Evolutionary conservation across 2,113 vertebrate species (phyloP).

Genomic region (Hippolais icterina): DNA sequence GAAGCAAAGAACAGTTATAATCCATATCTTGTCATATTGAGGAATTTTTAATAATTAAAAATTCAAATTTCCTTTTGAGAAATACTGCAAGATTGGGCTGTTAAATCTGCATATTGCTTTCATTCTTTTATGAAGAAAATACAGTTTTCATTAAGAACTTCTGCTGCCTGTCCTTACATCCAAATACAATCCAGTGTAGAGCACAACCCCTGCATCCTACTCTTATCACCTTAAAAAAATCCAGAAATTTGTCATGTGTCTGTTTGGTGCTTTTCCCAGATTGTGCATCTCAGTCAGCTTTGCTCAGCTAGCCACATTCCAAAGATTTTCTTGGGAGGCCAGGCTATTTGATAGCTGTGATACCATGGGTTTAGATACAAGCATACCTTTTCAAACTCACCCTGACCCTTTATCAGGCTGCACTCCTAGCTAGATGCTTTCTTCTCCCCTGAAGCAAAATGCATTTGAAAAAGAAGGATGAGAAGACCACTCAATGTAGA

Average conservation of each 20-base stretch:
- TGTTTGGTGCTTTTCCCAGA: not conserved
- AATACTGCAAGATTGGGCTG: not conserved
- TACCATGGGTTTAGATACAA: not conserved
- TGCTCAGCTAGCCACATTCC: not conserved
- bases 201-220: not conserved
- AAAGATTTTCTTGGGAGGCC: not conserved
- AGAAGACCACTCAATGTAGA: not conserved
- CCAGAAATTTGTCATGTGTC: not conserved
- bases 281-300: not conserved
- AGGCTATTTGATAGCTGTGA: accelerated
- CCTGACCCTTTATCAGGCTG: not conserved
- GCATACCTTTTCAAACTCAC: not conserved
- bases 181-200: not conserved
- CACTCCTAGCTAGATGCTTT: not conserved
- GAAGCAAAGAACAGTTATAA: not conserved
- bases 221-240: not conserved
- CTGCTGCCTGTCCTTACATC: not conserved
- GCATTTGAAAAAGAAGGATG: not conserved
- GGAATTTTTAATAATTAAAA: not conserved
- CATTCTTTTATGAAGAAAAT: not conserved
- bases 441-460: not conserved
- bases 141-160: not conserved
- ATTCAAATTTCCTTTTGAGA: not conserved
- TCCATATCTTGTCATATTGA: not conserved
- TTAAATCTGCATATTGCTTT: not conserved